These are phyloP conservation scores for Gonioctena quinquepunctata DNA, from an alignment of 1,140 invertebrate genomes.

Conservation along the genomic window DNA sequence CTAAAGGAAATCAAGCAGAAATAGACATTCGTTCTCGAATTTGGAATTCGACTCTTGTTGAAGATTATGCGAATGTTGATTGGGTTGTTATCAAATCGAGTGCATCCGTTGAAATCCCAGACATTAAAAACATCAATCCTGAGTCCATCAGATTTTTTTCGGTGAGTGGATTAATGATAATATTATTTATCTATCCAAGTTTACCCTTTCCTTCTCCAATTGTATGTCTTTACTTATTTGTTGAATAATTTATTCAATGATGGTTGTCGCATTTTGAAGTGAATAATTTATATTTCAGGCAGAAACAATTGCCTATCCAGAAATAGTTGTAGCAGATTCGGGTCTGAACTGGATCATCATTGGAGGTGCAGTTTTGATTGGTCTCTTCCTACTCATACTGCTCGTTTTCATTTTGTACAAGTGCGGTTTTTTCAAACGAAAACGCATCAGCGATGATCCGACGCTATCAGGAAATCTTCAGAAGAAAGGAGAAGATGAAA, in stretches of 20 bases:
- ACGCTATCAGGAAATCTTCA: conserved; percentile 81
- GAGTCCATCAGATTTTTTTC: conserved; percentile 62
- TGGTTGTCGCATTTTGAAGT: no score
- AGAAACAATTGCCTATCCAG: conserved; percentile 79
- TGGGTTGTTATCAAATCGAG: conserved; percentile 79
- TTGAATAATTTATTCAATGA: no score
- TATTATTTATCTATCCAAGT: no score
- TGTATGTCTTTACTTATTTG: no score
- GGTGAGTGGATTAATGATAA: conserved; percentile 24
- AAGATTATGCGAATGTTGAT: conserved; percentile 85
- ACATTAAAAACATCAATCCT: conserved; percentile 71
- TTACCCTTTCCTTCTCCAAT: no score
- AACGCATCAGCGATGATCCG: conserved; percentile 71
- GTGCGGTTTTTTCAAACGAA: conserved; percentile 86
- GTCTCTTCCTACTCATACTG: conserved; percentile 76
- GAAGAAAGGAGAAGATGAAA: conserved; percentile 61
- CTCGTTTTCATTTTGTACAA: conserved; percentile 81
- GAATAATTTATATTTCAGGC: conserved; percentile 62
- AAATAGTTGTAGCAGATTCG: conserved; percentile 68
- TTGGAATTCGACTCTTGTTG: conserved; percentile 89
- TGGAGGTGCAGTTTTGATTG: conserved; percentile 76
- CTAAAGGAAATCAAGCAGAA: conserved; percentile 71
- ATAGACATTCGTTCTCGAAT: conserved; percentile 80
- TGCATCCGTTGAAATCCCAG: conserved; percentile 73
- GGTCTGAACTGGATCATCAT: conserved; percentile 81